Evolutionary conservation across 1,140 invertebrate species (phyloP).

Genomic region (Drosophila albomicans): DNA sequence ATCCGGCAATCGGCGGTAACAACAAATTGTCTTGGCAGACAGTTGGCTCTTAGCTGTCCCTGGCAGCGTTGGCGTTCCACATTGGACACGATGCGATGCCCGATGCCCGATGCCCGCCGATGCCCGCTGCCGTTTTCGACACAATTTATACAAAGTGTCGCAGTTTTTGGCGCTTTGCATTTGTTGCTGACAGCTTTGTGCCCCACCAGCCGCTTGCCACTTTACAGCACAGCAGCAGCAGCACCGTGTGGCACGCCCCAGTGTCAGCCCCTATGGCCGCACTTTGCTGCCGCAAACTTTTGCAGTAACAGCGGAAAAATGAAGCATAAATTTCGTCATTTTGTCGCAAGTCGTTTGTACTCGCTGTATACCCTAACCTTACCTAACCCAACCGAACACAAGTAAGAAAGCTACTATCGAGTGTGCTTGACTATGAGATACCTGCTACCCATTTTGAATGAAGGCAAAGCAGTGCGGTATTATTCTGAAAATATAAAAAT

Average conservation of each 20-base stretch:
- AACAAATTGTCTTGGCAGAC: slow-evolving; percentile 75
- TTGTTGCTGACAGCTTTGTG: slow-evolving; percentile 71
- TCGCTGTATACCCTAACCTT: slow-evolving; percentile 43
- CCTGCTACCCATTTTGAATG: too few species aligned
- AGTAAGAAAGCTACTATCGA: not conserved
- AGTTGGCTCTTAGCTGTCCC: slow-evolving; percentile 57
- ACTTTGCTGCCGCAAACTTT: slow-evolving; percentile 61
- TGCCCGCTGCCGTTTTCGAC: slow-evolving; percentile 74
- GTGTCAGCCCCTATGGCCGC: slow-evolving; percentile 51
- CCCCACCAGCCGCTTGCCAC: slow-evolving; percentile 13
- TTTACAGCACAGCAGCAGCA: slow-evolving; percentile 30
- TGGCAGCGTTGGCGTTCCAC: slow-evolving; percentile 40
- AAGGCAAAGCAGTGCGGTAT: too few species aligned
- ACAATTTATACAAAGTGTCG: slow-evolving; percentile 83
- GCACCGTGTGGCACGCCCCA: slow-evolving; percentile 33
- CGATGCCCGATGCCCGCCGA: slow-evolving; percentile 32
- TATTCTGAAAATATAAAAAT: too few species aligned
- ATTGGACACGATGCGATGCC: slow-evolving; percentile 19
- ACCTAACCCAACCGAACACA: not conserved
- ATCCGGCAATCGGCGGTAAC: slow-evolving; percentile 28
- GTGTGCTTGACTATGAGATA: too few species aligned
- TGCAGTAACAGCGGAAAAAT: slow-evolving; percentile 50
- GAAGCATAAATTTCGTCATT: slow-evolving; percentile 80
- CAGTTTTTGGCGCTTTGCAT: slow-evolving; percentile 82
- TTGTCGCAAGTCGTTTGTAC: slow-evolving; percentile 75